These are phyloP conservation scores for Halcyon smyrnensis DNA, from an alignment of 2,797 vertebrate genomes.

Conservation along the genomic window DNA sequence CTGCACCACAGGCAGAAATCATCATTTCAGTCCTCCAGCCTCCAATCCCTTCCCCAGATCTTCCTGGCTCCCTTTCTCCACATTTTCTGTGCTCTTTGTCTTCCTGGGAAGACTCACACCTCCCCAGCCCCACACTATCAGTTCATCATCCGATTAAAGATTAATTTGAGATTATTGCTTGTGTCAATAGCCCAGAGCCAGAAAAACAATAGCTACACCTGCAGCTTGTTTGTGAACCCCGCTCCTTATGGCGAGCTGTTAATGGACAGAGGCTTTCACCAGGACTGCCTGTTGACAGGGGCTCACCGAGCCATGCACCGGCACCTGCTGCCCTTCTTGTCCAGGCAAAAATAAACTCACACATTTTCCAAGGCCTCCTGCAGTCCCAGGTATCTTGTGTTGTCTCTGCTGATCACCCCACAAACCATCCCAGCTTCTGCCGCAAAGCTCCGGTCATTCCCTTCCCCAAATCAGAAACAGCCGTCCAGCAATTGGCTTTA, in stretches of 20 bases:
- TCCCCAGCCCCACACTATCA: neutral
- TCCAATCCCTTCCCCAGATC: neutral
- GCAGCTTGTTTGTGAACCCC: conserved; percentile 67
- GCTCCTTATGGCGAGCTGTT: conserved; percentile 47
- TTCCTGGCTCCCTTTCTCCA: neutral
- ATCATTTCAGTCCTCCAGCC: neutral
- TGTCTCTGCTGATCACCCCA: neutral
- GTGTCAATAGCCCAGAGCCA: conserved; percentile 19
- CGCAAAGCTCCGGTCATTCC: accelerated
- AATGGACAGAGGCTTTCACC: conserved; percentile 55
- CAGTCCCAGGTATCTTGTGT: accelerated
- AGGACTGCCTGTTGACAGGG: conserved; percentile 20
- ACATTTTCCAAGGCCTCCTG: neutral
- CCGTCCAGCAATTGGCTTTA: neutral
- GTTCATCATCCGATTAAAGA: conserved; percentile 56
- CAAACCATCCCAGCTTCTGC: neutral
- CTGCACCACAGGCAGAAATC: neutral
- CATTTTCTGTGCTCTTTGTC: neutral
- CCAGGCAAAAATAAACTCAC: neutral
- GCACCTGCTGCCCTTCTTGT: conserved; percentile 60
- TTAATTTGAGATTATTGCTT: conserved; percentile 59
- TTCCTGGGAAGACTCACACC: neutral
- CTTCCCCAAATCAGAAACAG: neutral
- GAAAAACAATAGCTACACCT: conserved; percentile 72
- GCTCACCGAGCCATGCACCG: neutral